Evolutionary conservation across 2,797 vertebrate genomes (phyloP).

Genomic region (Pogoniulus pusillus): DNA sequence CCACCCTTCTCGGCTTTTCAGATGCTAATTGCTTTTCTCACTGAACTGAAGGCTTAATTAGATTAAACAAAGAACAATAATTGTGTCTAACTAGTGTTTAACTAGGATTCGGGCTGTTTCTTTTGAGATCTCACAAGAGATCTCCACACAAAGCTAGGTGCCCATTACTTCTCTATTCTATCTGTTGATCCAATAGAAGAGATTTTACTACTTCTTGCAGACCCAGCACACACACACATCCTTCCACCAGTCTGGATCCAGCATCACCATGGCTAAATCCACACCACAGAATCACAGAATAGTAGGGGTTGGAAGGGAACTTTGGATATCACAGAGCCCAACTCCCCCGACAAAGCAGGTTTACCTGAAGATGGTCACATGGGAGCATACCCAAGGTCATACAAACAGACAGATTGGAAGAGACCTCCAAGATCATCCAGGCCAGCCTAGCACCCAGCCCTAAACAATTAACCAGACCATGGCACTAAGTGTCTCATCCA

Average conservation of each 20-base stretch:
- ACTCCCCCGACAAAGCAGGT: too few relatives aligned
- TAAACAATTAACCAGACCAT: too few relatives aligned
- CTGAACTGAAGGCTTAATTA: conserved; percentile 64
- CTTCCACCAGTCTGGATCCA: not conserved
- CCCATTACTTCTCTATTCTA: not conserved
- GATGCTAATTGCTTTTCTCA: conserved; percentile 57
- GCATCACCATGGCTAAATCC: not conserved
- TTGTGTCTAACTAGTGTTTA: conserved; percentile 57
- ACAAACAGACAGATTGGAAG: too few relatives aligned
- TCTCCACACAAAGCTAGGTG: not conserved
- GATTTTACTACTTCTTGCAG: not conserved
- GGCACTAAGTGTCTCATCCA: too few relatives aligned
- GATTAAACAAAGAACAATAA: conserved; percentile 60
- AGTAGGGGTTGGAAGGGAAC: too few relatives aligned
- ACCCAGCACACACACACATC: not conserved
- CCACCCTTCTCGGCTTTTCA: conserved; percentile 28
- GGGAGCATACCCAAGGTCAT: too few relatives aligned
- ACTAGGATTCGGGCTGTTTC: conserved; percentile 28
- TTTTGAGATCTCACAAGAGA: conserved; percentile 32
- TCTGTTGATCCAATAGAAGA: not conserved
- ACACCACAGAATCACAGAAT: too few relatives aligned
- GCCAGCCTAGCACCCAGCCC: too few relatives aligned
- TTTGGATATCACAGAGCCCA: too few relatives aligned
- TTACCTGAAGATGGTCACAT: too few relatives aligned
- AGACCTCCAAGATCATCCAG: too few relatives aligned